Evolutionary conservation across 2,797 vertebrate species (phyloP).

Genomic region (Sardinella longiceps): DNA sequence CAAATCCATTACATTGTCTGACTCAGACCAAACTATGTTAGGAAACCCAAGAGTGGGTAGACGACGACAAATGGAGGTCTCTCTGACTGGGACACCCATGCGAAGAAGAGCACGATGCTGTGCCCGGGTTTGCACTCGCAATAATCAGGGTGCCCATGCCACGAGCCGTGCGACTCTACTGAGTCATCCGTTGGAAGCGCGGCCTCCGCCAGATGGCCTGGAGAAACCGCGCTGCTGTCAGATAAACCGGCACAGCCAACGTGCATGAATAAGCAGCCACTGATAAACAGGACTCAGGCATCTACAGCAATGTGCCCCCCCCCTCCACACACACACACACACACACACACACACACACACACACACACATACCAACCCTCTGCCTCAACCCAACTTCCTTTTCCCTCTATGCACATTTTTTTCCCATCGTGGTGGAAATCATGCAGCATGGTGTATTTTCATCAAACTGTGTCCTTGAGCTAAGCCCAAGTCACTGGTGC

Average conservation of each 20-base stretch:
- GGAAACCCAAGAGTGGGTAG: not conserved
- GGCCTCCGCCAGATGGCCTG: constrained; percentile 53
- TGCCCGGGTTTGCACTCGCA: constrained; percentile 19
- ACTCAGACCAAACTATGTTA: constrained; percentile 47
- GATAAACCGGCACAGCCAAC: constrained; percentile 43
- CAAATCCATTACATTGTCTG: constrained; percentile 36
- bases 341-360: too few relatives aligned
- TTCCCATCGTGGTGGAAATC: not conserved
- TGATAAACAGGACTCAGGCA: constrained; percentile 13
- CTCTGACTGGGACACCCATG: not conserved
- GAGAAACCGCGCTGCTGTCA: constrained; percentile 44
- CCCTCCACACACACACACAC: not conserved
- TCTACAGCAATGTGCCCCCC: not conserved
- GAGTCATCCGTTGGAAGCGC: constrained; percentile 51
- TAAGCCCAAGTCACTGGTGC: not conserved
- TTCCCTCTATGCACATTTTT: not conserved
- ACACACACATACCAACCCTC: not conserved
- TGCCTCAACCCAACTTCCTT: not conserved
- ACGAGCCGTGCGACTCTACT: constrained; percentile 36
- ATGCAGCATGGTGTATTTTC: not conserved
- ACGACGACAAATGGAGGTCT: not conserved
- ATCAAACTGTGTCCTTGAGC: not conserved
- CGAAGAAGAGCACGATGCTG: not conserved
- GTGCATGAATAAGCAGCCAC: constrained; percentile 59
- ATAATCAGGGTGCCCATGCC: constrained; percentile 34